Percentiles rank a stretch among this genome's conserved stretches.
These are phyloP conservation scores for Papilio machaon DNA, from an alignment of 1,140 invertebrate genomes.

Conservation along the genomic window DNA sequence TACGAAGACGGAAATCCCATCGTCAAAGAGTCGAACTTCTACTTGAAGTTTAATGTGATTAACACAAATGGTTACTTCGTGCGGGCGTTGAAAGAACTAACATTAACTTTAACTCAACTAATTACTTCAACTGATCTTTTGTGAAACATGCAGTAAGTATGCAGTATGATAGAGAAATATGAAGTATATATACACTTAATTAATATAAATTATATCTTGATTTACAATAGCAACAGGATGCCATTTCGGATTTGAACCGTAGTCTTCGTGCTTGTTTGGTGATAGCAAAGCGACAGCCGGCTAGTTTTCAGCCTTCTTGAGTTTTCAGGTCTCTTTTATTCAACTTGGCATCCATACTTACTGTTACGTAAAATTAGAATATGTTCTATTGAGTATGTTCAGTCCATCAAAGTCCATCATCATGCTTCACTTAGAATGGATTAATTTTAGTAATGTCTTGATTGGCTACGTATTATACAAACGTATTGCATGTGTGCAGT, in stretches of 20 bases:
- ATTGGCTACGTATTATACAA: not conserved
- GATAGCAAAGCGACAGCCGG: too few relatives aligned
- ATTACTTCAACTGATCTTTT: conserved; percentile 1
- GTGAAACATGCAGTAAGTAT: not conserved
- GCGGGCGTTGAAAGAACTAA: not conserved
- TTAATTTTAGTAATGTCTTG: not conserved
- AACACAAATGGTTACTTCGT: not conserved
- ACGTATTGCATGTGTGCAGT: not conserved
- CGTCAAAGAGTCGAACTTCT: conserved; percentile 1
- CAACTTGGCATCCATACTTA: too few relatives aligned
- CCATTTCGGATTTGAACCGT: too few relatives aligned
- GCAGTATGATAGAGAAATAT: not conserved
- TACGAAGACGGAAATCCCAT: not conserved
- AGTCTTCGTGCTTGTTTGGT: too few relatives aligned
- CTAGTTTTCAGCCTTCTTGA: too few relatives aligned
- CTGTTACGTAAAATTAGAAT: too few relatives aligned
- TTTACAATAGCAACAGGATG: too few relatives aligned
- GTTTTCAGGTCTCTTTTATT: too few relatives aligned
- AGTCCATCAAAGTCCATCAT: too few relatives aligned
- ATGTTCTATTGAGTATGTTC: too few relatives aligned
- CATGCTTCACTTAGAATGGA: not conserved
- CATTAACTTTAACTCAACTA: not conserved
- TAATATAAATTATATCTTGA: not conserved
- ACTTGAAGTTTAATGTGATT: not conserved
- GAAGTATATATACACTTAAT: not conserved